Conservation (phyloP, 2,113 vertebrate genomes). For the Pan troglodytes region NHGRI_mPanTro3-v2.1_pri NC_072419.2:41140001-41140500, state of each 20-base stretch:
- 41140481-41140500: background rate
- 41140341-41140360: background rate
- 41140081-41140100: background rate
- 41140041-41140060: slow-evolving; percentile 20
- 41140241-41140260: too few species aligned
- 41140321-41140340: too few species aligned
- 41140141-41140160: slow-evolving; percentile 16
- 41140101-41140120: background rate
- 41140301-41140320: too few species aligned
- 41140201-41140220: background rate
- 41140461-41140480: background rate
- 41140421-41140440: background rate
- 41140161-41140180: background rate
- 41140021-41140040: slow-evolving; percentile 18
- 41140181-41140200: background rate
- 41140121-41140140: slow-evolving; percentile 1
- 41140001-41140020: background rate
- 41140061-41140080: background rate
- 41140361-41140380: background rate
- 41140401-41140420: background rate
- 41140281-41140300: too few species aligned
- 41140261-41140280: too few species aligned
- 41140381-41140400: slow-evolving; percentile 26
- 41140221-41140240: too few species aligned
- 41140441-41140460: slow-evolving; percentile 14